Conservation (phyloP, 2,797 vertebrate genomes). For the Ptychobarbus kaznakovi region DNA sequence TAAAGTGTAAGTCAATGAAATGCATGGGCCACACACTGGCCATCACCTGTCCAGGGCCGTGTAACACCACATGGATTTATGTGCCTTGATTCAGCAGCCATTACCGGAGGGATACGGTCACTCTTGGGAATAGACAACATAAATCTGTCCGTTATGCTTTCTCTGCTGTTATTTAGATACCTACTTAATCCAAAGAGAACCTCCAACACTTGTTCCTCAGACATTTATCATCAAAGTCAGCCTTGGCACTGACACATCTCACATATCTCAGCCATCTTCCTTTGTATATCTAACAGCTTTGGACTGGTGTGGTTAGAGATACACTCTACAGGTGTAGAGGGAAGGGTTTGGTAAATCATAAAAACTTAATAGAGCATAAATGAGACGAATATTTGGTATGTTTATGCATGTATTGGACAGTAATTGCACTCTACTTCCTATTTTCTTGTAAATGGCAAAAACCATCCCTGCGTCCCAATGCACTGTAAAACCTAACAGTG, state of each 20-base stretch:
- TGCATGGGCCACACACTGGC: conserved; percentile 1
- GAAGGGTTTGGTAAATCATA: not conserved
- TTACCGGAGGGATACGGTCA: conserved; percentile 19
- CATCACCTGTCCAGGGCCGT: conserved; percentile 16
- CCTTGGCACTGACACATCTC: conserved; percentile 31
- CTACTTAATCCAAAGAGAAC: conserved; percentile 46
- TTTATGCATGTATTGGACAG: not conserved
- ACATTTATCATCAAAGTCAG: conserved; percentile 56
- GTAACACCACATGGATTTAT: conserved; percentile 31
- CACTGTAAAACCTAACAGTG: too few species aligned
- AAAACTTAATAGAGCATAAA: not conserved
- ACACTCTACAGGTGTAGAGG: not conserved
- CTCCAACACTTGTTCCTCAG: conserved; percentile 38
- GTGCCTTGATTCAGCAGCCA: conserved; percentile 12
- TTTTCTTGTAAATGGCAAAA: not conserved
- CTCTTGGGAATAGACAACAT: conserved; percentile 12
- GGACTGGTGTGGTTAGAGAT: conserved; percentile 5
- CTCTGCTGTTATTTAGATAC: conserved; percentile 46
- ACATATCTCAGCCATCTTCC: not conserved
- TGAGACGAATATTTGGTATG: not conserved
- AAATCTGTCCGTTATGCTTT: conserved; percentile 47
- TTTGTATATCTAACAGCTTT: conserved; percentile 8
- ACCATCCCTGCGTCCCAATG: too few species aligned
- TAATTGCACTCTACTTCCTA: not conserved
- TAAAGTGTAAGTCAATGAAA: conserved; percentile 29